phyloP scores from a whole-genome alignment of 2,797 vertebrate genomes.

The Serranus cabrilla region DNA sequence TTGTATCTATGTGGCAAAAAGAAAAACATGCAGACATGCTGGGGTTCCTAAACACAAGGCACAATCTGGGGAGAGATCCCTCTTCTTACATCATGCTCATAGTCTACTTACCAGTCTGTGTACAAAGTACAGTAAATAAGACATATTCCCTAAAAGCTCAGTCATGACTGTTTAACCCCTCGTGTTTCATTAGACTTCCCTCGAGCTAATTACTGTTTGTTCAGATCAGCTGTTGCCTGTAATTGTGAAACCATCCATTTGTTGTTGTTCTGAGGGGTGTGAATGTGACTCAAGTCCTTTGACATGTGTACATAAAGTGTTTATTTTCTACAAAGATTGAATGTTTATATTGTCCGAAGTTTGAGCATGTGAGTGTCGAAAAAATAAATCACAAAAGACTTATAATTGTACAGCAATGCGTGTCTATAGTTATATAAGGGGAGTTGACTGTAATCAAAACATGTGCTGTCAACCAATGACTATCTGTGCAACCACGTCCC shows the following conservation, averaged over 20 bases:
- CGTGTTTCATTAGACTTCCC: constrained; percentile 82
- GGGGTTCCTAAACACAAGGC: constrained; percentile 64
- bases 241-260: constrained; percentile 84
- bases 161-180: constrained; percentile 69
- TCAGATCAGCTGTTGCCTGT: constrained; percentile 83
- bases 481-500: constrained; percentile 85
- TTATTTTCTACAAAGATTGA: constrained; percentile 92
- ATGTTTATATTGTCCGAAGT: constrained; percentile 90
- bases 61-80: constrained; percentile 59
- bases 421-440: constrained; percentile 90
- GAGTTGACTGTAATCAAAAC: constrained; percentile 83
- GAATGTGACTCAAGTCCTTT: constrained; percentile 89
- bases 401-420: constrained; percentile 87
- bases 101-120: constrained; percentile 61
- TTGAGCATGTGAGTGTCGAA: constrained; percentile 94
- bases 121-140: constrained; percentile 58
- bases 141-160: constrained; percentile 50
- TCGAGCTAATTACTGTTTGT: constrained; percentile 76
- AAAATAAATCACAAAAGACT: constrained; percentile 72
- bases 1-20: constrained; percentile 73
- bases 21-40: constrained; percentile 51
- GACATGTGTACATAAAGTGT: constrained; percentile 94
- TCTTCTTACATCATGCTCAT: constrained; percentile 39
- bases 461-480: constrained; percentile 88
- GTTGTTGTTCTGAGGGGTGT: constrained; percentile 84